Percentiles rank a stretch among this genome's conserved stretches.
Conservation (phyloP, 2,888 invertebrate genomes). For the Ophion ellenae region DNA sequence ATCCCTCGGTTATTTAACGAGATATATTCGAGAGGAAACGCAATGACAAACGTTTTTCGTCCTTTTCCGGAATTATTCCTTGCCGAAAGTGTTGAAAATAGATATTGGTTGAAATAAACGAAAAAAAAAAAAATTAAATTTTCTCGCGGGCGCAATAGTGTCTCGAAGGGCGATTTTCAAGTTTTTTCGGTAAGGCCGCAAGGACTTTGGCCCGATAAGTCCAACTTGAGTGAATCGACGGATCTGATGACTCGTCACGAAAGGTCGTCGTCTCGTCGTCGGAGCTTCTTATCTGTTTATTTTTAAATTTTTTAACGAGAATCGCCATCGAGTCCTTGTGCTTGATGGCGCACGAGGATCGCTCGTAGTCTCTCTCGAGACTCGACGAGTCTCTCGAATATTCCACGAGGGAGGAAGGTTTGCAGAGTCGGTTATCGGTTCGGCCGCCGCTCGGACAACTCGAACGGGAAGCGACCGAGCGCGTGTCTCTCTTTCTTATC, state of each 20-base stretch:
- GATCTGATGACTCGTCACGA: neutral
- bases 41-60: neutral
- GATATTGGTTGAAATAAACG: neutral
- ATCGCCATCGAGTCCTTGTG: conserved; percentile 80
- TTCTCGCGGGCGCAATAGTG: conserved; percentile 66
- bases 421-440: conserved; percentile 35
- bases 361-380: conserved; percentile 53
- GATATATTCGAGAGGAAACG: conserved; percentile 8
- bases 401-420: conserved; percentile 49
- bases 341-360: conserved; percentile 68
- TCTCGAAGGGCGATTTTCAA: conserved; percentile 47
- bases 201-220: neutral
- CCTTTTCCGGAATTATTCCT: neutral
- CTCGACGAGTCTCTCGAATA: conserved; percentile 59
- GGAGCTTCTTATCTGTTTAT: conserved; percentile 55
- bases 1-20: conserved; percentile 26
- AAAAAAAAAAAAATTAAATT: conserved; percentile 20
- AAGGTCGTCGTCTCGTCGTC: conserved; percentile 40
- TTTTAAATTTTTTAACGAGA: conserved; percentile 76
- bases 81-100: conserved; percentile 1
- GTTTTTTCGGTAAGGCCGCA: neutral
- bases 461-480: conserved; percentile 32
- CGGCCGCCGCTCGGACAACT: conserved; percentile 26
- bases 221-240: conserved; percentile 7
- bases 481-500: conserved; percentile 6